phyloP scores from a whole-genome alignment of 2,797 vertebrate species.

The Harpagifer antarcticus region DNA sequence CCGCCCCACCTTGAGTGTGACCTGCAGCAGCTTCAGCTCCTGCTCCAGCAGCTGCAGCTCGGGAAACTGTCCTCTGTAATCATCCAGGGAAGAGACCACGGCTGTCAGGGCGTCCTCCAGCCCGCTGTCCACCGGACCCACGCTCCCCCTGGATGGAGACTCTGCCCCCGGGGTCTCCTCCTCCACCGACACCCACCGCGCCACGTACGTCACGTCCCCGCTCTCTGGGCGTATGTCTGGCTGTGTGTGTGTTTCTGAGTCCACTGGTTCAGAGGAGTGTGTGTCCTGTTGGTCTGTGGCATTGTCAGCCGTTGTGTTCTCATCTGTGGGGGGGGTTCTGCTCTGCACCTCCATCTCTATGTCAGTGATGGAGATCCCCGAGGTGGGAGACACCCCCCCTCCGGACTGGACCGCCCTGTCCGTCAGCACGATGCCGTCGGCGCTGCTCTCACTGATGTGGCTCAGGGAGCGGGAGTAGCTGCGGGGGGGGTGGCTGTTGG shows the following conservation, averaged over 20 bases:
- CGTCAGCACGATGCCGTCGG: slow-evolving; percentile 79
- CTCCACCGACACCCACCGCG: slow-evolving; percentile 63
- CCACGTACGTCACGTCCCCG: slow-evolving; percentile 51
- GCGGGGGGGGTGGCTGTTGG: slow-evolving; percentile 78
- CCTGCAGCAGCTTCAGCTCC: slow-evolving; percentile 90
- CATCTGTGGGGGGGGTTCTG: slow-evolving; percentile 34
- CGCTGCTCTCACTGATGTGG: slow-evolving; percentile 94
- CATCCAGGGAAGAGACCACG: slow-evolving; percentile 91
- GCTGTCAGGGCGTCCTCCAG: slow-evolving; percentile 90
- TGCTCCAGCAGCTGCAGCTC: slow-evolving; percentile 93
- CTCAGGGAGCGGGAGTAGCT: slow-evolving; percentile 91
- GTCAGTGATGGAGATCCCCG: slow-evolving; percentile 70
- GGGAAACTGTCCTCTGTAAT: slow-evolving; percentile 95
- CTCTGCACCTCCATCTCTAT: slow-evolving; percentile 62
- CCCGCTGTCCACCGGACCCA: slow-evolving; percentile 75
- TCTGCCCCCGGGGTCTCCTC: slow-evolving; percentile 56
- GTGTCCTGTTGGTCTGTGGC: slow-evolving; percentile 26
- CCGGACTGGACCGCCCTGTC: slow-evolving; percentile 60
- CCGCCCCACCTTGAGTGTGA: slow-evolving; percentile 90
- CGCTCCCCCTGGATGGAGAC: slow-evolving; percentile 28
- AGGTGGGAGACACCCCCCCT: slow-evolving; percentile 56
- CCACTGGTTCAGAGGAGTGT: slow-evolving; percentile 9
- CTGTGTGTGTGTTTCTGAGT: slow-evolving; percentile 7
- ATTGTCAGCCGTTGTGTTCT: background rate
- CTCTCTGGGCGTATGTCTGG: slow-evolving; percentile 5